Evolutionary conservation across 2,113 vertebrate genomes (phyloP).

Genomic region (Cheirogaleus medius): DNA sequence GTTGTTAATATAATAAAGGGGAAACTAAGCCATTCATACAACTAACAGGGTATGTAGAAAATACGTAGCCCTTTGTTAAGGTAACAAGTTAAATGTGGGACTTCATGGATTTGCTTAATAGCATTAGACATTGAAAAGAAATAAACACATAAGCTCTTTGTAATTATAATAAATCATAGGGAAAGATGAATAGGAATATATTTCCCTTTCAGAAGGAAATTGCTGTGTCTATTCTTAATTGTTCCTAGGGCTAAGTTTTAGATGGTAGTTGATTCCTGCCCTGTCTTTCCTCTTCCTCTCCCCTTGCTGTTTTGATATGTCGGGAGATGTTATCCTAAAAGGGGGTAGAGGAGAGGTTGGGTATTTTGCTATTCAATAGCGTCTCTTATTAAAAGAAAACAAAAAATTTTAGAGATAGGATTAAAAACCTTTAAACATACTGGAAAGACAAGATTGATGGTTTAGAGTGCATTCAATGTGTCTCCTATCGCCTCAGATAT

Average conservation of each 20-base stretch:
- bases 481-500: not conserved
- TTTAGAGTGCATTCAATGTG: not conserved
- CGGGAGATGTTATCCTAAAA: not conserved
- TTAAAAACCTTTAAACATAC: not conserved
- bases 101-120: not conserved
- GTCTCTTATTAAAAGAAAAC: not conserved
- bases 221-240: not conserved
- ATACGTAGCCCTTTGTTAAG: not conserved
- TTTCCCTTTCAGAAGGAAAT: constrained; percentile 7
- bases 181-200: constrained; percentile 7
- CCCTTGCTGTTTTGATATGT: not conserved
- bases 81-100: not conserved
- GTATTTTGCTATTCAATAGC: not conserved
- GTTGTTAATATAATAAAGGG: not conserved
- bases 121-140: not conserved
- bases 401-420: not conserved
- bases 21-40: constrained; percentile 19
- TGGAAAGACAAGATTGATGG: not conserved
- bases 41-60: not conserved
- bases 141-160: not conserved
- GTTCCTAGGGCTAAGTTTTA: not conserved
- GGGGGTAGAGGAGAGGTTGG: not conserved
- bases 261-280: not conserved
- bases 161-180: not conserved
- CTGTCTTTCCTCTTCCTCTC: not conserved